Conservation (phyloP, 2,888 invertebrate genomes). For the Nezara viridula region DNA sequence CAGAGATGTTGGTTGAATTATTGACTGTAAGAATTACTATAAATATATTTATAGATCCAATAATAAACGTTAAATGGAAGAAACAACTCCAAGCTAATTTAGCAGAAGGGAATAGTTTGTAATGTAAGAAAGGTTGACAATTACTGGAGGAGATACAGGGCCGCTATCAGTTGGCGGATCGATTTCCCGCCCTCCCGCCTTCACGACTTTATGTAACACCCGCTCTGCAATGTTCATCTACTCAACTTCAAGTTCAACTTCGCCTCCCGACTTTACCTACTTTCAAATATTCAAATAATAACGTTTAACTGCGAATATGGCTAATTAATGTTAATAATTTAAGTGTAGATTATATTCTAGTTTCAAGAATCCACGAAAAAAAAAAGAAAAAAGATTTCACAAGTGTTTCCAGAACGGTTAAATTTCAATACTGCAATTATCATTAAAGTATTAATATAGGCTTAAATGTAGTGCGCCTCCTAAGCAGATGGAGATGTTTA, state of each 20-base stretch:
- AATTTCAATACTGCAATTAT: no score
- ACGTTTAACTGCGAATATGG: neutral
- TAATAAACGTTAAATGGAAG: neutral
- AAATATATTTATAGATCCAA: no score
- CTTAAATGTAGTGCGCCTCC: no score
- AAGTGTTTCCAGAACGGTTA: no score
- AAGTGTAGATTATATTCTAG: no score
- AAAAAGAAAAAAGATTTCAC: no score
- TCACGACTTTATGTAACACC: conserved; percentile 43
- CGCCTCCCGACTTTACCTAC: neutral
- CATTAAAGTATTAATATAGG: no score
- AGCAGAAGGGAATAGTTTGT: neutral
- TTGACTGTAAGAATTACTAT: no score
- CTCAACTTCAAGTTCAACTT: neutral
- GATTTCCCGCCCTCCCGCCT: conserved; percentile 1
- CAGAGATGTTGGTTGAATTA: no score
- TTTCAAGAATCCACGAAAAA: no score
- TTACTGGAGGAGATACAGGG: neutral
- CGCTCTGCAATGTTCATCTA: neutral
- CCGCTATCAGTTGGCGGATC: neutral
- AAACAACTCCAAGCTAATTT: neutral
- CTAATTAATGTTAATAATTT: neutral
- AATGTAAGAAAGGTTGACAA: neutral
- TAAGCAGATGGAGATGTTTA: no score
- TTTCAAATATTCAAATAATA: neutral